Evolutionary conservation across 92 coral and sea anemone genomes (phyloP).

Genomic region (Palythoa caribaeorum): DNA sequence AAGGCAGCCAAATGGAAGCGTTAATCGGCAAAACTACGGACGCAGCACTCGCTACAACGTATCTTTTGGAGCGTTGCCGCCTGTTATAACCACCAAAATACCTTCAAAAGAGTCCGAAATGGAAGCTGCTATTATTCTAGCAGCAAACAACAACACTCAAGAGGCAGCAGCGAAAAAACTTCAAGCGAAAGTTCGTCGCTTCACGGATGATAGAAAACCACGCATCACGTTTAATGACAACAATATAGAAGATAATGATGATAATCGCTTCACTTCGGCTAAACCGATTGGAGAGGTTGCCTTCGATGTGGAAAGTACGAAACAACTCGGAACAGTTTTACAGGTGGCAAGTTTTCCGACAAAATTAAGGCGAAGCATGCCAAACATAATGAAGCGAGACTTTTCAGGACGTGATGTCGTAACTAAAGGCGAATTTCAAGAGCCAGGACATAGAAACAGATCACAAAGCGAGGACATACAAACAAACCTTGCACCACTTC

Average conservation of each 20-base stretch:
- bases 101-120: constrained; percentile 24
- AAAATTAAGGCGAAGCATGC: constrained; percentile 12
- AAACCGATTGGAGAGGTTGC: neutral
- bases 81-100: constrained; percentile 17
- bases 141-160: constrained; percentile 4
- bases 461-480: constrained; percentile 28
- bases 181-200: constrained; percentile 46
- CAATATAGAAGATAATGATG: neutral
- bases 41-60: neutral
- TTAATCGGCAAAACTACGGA: neutral
- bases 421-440: neutral
- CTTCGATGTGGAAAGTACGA: neutral
- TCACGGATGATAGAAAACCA: constrained; percentile 39
- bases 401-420: neutral
- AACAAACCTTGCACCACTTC: constrained; percentile 43
- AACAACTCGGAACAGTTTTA: constrained; percentile 18
- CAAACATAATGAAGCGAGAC: neutral
- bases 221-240: neutral
- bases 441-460: constrained; percentile 12
- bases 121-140: neutral
- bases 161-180: constrained; percentile 28
- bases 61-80: neutral
- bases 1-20: neutral
- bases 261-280: neutral
- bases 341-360: constrained; percentile 21